Conservation (phyloP, 2,113 vertebrate species). For the zebrafish (Danio rerio) region GRCz12tu NC_133184.1:32276001-32276500, state of each 20-base stretch:
- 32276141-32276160: no score
- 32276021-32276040: no score
- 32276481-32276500: not conserved
- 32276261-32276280: not conserved
- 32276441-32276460: constrained; percentile 24
- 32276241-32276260: not conserved
- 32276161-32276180: no score
- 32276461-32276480: not conserved
- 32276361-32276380: constrained; percentile 20
- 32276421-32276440: constrained; percentile 9
- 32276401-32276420: not conserved
- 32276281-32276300: not conserved
- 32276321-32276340: no score
- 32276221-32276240: not conserved
- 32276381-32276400: not conserved
- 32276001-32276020: no score
- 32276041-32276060: no score
- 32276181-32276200: no score
- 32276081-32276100: no score
- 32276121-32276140: no score
- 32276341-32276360: not conserved
- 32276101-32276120: no score
- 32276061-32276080: no score
- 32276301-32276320: not conserved
- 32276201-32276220: no score